Evolutionary conservation across 2,888 invertebrate genomes (phyloP).

Genomic region (Sepiola atlantica): DNA sequence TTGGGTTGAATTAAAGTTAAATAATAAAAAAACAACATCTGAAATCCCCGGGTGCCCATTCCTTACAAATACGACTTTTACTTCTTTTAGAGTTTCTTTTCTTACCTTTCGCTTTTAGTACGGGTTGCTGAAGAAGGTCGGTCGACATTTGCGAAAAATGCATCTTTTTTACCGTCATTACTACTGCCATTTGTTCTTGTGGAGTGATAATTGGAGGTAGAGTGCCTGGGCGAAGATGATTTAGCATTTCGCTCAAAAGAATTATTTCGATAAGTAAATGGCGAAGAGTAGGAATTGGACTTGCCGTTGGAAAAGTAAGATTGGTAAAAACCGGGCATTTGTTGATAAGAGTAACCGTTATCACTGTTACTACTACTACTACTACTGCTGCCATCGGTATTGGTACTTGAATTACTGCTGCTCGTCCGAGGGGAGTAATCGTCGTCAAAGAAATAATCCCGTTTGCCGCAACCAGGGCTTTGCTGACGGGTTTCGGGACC

Average conservation of each 20-base stretch:
- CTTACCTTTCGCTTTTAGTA: neutral
- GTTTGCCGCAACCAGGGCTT: neutral
- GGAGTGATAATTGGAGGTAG: neutral
- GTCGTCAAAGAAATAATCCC: neutral
- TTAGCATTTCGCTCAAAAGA: slow-evolving; percentile 6
- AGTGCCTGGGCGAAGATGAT: neutral
- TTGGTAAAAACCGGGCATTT: neutral
- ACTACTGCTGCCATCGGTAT: neutral
- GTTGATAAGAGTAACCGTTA: neutral
- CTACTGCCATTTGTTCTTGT: neutral
- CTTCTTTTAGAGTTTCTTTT: neutral
- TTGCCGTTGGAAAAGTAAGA: neutral
- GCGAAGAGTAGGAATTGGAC: slow-evolving; percentile 35
- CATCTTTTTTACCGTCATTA: neutral
- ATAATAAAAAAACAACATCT: too few species aligned
- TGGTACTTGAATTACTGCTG: neutral
- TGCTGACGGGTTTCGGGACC: neutral
- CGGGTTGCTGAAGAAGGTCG: neutral
- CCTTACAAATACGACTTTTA: too few species aligned
- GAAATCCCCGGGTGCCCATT: too few species aligned
- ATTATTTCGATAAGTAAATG: neutral
- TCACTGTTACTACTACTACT: neutral
- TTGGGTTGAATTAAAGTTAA: too few species aligned
- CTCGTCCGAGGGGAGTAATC: neutral
- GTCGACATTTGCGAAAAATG: neutral